Evolutionary conservation across 1,140 invertebrate species (phyloP), one percentile per base, ranked within the genome.

Genomic region (Vollenhovia emeryi): DNA sequence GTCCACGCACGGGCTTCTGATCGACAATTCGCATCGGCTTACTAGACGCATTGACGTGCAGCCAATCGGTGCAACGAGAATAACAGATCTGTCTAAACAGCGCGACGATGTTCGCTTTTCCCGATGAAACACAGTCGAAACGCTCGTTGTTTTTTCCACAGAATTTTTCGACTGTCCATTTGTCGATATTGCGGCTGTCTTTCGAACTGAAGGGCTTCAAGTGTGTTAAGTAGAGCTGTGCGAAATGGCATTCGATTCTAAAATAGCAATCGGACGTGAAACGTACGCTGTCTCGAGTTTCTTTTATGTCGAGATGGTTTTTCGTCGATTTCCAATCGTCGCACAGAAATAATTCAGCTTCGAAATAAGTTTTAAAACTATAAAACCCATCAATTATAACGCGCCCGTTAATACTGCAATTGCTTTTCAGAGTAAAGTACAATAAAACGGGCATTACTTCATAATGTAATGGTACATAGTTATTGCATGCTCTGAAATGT

Each of bases 51-150:
- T 82, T 52, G 78, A 33, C 66, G 24, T 57, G 36, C 24, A 71
- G 21, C 36, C 52, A 82, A 82, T 82, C 78, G 78, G 24, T 27
- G 50, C 24, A 45, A 18, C 7, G 36, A 40, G 27, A 73, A 73
- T 73, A 82, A 73, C 66, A 71, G 66, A 73, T 82, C 78, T 82
- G 66, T 82, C 50, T 82, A 73, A 82, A 82, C 50, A 55, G 60
- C 30, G 43, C 60, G 60, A 64, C 21, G 33, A 50, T 30, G 64
- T 73, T 40, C 45, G 48, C 48, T 79, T 52, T 30, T 13, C 71
- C 52, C n/a, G 30, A 33, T 43, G 24, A 79, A 76, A 79, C 68
- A 79, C 33, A 66, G 33, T 11, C 15, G 43, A 52, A 55, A 57
- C 2, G 27, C 33, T 82, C 8, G 50, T 71, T 3, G 9, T 68